phyloP scores from a whole-genome alignment of 1,140 invertebrate species.

The Drosophila kanapiae region DNA sequence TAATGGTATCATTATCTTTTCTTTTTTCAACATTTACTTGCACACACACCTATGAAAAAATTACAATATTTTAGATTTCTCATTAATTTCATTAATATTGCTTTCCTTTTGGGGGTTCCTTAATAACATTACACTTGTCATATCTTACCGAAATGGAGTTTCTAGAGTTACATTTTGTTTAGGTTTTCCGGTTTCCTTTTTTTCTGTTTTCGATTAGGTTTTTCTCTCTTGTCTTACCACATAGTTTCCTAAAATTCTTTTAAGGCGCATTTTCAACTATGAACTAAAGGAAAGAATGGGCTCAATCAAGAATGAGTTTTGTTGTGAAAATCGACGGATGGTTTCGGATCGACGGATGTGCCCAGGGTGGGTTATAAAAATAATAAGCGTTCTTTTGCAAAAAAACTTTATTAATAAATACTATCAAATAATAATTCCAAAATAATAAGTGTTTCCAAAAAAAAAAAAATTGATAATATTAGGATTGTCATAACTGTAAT shows the following conservation, averaged over 20 bases:
- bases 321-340: slow-evolving; percentile 41
- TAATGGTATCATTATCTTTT: slow-evolving; percentile 8
- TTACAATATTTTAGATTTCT: slow-evolving; percentile 38
- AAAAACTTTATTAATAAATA: slow-evolving; percentile 82
- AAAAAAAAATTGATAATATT: slow-evolving; percentile 44
- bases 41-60: slow-evolving; percentile 56
- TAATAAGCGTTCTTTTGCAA: slow-evolving; percentile 54
- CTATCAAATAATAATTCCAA: slow-evolving; percentile 68
- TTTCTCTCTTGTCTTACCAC: slow-evolving; percentile 18
- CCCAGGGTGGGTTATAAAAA: slow-evolving; percentile 16
- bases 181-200: neutral
- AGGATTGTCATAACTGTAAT: slow-evolving; percentile 59
- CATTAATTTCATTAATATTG: slow-evolving; percentile 65
- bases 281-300: slow-evolving; percentile 32
- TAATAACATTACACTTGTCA: slow-evolving; percentile 40
- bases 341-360: slow-evolving; percentile 34
- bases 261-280: slow-evolving; percentile 67
- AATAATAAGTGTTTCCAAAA: slow-evolving; percentile 47
- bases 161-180: slow-evolving; percentile 22
- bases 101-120: slow-evolving; percentile 56
- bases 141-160: slow-evolving; percentile 52
- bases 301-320: slow-evolving; percentile 7
- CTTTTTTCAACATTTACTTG: slow-evolving; percentile 42
- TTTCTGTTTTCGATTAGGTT: neutral
- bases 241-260: slow-evolving; percentile 51